Evolutionary conservation across 2,888 invertebrate genomes (phyloP), one percentile per base, ranked within the genome.

Genomic region (Agrypnus murinus): DNA sequence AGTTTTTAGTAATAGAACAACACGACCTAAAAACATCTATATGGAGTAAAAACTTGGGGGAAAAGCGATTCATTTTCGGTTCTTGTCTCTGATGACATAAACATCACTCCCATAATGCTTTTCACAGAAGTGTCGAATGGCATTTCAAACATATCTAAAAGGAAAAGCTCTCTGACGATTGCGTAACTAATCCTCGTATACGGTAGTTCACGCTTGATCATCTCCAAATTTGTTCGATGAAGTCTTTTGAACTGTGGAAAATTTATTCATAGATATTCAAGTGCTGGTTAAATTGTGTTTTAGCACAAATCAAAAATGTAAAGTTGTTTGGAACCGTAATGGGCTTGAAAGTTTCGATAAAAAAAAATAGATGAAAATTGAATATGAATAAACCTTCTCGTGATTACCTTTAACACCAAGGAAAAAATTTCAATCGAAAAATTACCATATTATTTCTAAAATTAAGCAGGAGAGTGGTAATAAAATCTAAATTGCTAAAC

Each of bases 151-250:
- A 17, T 31, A 19, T 46, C 31, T 12, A 25, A 4, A 25, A 4
- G 6, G 50, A 31, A 50, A 25, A 50, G 25, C 43, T 43, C 6
- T 14, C 43, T 12, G 25, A 50, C 4, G 50, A 50, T 12, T 50
- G 50, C 50, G 50, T 50, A 50, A 50, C 50, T 50, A 25, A 50
- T 50, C 50, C 31, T 12, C 43, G 12, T 43, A 12, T 31, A 9
- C 25, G 9, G 31, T 17, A 25, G n/a, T 50, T 50, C 50, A 50
- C 12, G 50, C 50, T 50, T 31, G 31, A 31, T 31, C 50, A 10
- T 50, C 12, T 7, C n/a, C 12, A 14, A 43, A 43, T 25, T 25
- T 25, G 17, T 19, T 19, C 46, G 19, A 46, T 46, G 25, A 31
- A 50, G 31, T 0, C 31, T 50, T 12, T 2, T 9, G 46, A 46